Base-by-base conservation (phyloP, 2,797 vertebrate genomes). In the Triplophysa bombifrons region DNA sequence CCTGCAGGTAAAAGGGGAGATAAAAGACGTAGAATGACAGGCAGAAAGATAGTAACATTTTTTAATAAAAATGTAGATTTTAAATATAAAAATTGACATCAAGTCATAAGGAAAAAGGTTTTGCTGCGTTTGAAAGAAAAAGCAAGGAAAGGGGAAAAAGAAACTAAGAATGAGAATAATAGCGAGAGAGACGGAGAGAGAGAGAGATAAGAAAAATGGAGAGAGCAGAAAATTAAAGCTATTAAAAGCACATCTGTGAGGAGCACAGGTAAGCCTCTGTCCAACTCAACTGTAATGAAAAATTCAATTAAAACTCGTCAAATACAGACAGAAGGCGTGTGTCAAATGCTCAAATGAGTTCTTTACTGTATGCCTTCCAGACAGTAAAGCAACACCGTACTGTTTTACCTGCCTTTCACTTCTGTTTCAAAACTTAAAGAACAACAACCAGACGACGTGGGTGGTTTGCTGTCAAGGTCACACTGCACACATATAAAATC, bases 161-260 rank as follows among this genome's bases (percentile, higher is more conserved):
- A 20, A 55, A 46, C 44, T 13, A 19, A 19, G 14, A 55, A 30
- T 30, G 53, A 27, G 16, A 73, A 22, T 10, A 1, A 30, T 22
- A 72, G 1, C 27, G 16, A 30, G 30, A 30, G 30, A 27, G 44
- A 58, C 11, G 16, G 13, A 50, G 10, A 20, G 13, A 50, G 10
- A 46, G 60, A 16, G 2, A 53, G n/a, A 27, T 44, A 30, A 70
- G 9, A 27, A 8, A 74, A 50, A 20, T 27, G 56, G 38, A 4
- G 34, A 20, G 22, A 17, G 51, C 14, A 1, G 66, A 25, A 64
- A 38, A 58, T 63, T 44, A 25, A 41, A 63, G 51, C 34, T 48
- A 64, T 73, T 75, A 75, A 63, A 58, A 63, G 55, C 20, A 73
- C 68, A 82, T 82, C 72, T 82, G 76, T 78, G 66, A 66, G 72